Conservation (phyloP, 2,797 vertebrate species). For the Graptemys geographica region DNA sequence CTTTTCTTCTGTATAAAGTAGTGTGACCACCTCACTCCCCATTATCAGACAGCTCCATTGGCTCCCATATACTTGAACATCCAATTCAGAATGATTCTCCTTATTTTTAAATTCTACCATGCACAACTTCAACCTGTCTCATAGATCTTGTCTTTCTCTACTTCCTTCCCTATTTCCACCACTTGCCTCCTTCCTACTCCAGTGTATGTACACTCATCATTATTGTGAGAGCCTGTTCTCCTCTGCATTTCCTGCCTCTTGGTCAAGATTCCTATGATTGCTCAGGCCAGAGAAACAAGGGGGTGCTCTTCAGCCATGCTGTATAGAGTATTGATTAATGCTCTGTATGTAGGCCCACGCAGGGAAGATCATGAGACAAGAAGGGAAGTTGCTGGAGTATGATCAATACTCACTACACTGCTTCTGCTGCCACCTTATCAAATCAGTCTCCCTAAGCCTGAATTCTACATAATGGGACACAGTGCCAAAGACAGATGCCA, state of each 20-base stretch:
- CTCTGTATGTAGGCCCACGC: not conserved
- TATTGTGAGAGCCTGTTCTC: not conserved
- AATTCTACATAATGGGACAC: fast-evolving
- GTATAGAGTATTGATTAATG: not conserved
- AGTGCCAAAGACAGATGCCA: not conserved
- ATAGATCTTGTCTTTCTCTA: not conserved
- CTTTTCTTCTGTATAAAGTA: not conserved
- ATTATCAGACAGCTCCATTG: not conserved
- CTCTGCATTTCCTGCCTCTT: not conserved
- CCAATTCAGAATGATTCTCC: not conserved
- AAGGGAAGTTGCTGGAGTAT: fast-evolving
- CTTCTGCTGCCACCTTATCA: not conserved
- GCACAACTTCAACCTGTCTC: not conserved
- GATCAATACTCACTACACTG: not conserved
- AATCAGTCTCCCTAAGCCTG: not conserved
- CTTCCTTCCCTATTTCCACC: not conserved
- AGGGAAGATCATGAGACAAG: not conserved
- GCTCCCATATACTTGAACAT: not conserved
- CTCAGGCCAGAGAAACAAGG: not conserved
- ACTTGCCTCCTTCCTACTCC: not conserved
- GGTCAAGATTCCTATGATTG: not conserved
- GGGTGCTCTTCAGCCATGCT: not conserved
- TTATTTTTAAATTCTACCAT: not conserved
- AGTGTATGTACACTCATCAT: not conserved
- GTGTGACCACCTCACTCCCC: not conserved